Evolutionary conservation across 2,113 vertebrate species (phyloP).

Genomic region (Dipodomys merriami): DNA sequence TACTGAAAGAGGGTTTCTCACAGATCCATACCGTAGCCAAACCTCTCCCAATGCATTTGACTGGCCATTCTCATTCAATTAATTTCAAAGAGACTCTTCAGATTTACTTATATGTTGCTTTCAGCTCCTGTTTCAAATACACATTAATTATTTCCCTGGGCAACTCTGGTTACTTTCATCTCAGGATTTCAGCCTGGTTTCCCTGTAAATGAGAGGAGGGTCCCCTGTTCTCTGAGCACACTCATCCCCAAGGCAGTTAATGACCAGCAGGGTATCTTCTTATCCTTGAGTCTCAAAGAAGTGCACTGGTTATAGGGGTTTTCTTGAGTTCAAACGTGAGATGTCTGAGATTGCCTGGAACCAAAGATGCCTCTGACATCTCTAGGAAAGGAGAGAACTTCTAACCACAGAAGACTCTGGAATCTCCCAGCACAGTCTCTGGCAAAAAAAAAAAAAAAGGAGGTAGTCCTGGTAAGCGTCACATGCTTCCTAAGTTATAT

Average conservation of each 20-base stretch:
- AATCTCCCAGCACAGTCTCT: background rate
- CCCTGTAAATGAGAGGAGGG: constrained; percentile 51
- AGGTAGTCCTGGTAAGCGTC: background rate
- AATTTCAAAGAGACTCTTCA: background rate
- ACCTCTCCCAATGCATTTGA: background rate
- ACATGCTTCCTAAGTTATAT: background rate
- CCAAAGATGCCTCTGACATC: background rate
- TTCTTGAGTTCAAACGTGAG: constrained; percentile 52
- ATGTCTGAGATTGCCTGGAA: background rate
- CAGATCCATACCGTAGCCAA: background rate
- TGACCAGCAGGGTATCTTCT: constrained; percentile 41
- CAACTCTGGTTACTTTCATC: constrained; percentile 52
- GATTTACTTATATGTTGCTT: background rate
- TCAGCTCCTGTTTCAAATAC: constrained; percentile 49
- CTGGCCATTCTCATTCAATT: constrained; percentile 16
- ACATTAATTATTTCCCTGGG: constrained; percentile 56
- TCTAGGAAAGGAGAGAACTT: background rate
- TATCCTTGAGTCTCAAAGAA: constrained; percentile 62
- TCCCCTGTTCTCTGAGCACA: background rate
- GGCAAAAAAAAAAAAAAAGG: background rate
- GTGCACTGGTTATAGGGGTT: background rate
- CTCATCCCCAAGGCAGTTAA: constrained; percentile 41
- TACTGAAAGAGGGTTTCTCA: background rate
- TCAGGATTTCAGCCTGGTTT: constrained; percentile 50
- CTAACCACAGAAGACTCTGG: background rate